These are phyloP conservation scores for Emys orbicularis DNA, from an alignment of 2,797 vertebrate species.

Conservation along the genomic window DNA sequence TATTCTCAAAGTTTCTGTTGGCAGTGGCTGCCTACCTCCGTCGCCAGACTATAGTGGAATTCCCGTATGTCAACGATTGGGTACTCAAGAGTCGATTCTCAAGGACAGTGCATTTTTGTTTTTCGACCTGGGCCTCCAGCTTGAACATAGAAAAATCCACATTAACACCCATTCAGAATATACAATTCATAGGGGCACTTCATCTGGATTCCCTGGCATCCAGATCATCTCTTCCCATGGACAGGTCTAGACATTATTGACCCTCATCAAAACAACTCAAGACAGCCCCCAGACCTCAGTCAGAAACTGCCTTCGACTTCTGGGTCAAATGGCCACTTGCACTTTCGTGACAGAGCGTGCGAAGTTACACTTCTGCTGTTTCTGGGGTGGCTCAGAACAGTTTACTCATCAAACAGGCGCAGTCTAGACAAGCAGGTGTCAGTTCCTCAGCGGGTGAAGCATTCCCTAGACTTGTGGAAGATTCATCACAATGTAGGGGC, in stretches of 20 bases:
- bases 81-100: too few species aligned
- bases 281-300: neutral
- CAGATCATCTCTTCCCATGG: too few species aligned
- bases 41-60: too few species aligned
- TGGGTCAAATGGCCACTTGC: neutral
- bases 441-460: neutral
- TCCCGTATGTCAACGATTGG: too few species aligned
- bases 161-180: too few species aligned
- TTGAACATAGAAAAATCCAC: too few species aligned
- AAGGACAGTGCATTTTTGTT: too few species aligned
- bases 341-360: neutral
- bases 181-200: too few species aligned
- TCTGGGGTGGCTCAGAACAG: neutral
- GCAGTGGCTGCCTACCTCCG: neutral
- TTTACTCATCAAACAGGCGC: neutral
- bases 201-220: too few species aligned
- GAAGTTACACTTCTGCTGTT: neutral
- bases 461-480: neutral
- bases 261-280: neutral
- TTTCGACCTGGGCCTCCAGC: too few species aligned
- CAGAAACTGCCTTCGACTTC: neutral
- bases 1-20: neutral
- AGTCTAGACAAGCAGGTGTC: neutral
- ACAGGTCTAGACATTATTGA: neutral
- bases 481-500: neutral